These are phyloP conservation scores for Eumacrocentrus americanus DNA, from an alignment of 2,888 invertebrate genomes.

Conservation along the genomic window DNA sequence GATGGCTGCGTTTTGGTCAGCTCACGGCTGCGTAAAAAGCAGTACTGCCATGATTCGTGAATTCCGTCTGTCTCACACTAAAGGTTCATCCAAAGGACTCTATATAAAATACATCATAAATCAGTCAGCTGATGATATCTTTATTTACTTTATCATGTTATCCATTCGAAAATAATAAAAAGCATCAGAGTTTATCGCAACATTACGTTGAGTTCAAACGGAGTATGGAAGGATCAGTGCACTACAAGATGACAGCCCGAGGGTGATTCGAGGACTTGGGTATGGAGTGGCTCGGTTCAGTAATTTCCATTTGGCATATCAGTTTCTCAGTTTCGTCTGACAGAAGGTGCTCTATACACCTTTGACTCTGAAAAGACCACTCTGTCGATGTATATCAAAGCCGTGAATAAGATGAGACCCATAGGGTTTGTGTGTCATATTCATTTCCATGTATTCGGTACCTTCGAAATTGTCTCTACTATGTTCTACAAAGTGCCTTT, in stretches of 20 bases:
- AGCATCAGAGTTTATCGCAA: neutral
- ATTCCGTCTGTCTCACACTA: neutral
- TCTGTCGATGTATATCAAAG: too few species aligned
- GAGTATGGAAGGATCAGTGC: neutral
- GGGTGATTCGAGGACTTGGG: neutral
- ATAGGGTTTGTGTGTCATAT: neutral
- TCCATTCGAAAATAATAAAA: too few species aligned
- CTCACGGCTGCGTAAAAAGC: constrained; percentile 8
- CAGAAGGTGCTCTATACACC: neutral
- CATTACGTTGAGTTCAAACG: neutral
- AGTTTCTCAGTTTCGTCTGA: constrained; percentile 1
- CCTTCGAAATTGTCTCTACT: neutral
- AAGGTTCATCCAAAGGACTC: too few species aligned
- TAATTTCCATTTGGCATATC: constrained; percentile 1
- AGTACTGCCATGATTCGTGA: neutral
- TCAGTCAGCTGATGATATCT: too few species aligned
- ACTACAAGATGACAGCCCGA: neutral
- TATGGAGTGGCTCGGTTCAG: neutral
- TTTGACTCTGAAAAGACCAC: neutral
- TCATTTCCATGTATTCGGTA: neutral
- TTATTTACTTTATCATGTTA: too few species aligned
- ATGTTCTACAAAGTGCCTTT: too few species aligned
- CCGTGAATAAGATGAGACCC: neutral
- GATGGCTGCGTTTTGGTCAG: constrained; percentile 37
- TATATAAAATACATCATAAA: too few species aligned